Evolutionary conservation across 2,797 vertebrate species (phyloP), one percentile per base, ranked within the genome.

Genomic region (Pygocentrus nattereri): DNA sequence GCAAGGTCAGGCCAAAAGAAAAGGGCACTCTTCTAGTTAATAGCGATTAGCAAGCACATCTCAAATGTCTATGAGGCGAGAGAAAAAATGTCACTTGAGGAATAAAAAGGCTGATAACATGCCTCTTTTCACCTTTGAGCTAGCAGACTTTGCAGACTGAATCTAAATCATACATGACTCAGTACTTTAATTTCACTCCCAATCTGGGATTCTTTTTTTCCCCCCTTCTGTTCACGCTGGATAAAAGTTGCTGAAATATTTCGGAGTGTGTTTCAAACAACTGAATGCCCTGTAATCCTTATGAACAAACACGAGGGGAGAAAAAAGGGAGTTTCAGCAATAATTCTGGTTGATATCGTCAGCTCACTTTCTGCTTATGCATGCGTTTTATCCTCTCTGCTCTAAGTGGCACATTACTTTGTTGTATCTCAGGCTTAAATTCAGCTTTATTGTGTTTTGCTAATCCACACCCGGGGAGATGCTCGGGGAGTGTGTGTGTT

Each of bases 51-150:
- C 76, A 69, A 52, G 49, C 76, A 80, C 78, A 82, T 76, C 47
- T 85, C 83, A 74, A 31, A 89, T 71, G 81, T 83, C 72, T 84
- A 58, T 56, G 73, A 81, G 76, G 73, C 54, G 27, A 34, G 58
- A 64, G 47, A 19, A 77, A 59, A 85, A 86, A 84, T 83, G 81
- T 82, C 79, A 85, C 88, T 85, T 65, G 69, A 81, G 16, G 72
- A 86, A 87, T 85, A 77, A 84, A 75, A 69, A 74, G 58, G 81
- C 78, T 84, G 87, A 86, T 87, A 89, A 84, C 67, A 58, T 71
- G 74, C 65, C 59, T 79, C 67, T 56, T 44, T 69, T 81, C 67
- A 82, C 79, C 81, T 85, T 76, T 78, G 73, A 83, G 81, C 79
- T 56, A 44, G 65, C 56, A 82, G 68, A 70, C 73, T 78, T 56